Evolutionary conservation across 2,797 vertebrate genomes (phyloP), one percentile per base, ranked within the genome.

Genomic region (Otus scops): DNA sequence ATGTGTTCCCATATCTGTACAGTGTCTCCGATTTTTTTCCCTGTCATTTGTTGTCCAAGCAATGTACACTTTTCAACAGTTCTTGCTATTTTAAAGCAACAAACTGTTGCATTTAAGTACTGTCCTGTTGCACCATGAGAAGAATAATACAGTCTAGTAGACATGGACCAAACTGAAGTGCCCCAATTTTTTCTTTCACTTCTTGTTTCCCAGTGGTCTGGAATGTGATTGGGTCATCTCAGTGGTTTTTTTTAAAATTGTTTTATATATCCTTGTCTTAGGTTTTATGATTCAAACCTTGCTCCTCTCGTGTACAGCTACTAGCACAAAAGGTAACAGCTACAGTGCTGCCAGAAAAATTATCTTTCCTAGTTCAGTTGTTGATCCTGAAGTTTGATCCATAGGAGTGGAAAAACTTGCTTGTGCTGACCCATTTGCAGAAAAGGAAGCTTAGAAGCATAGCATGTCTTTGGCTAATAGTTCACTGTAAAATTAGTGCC

Each of bases 1-100:
- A 0, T 0, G 1, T 10, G 22, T 39, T 85, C 53, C 36, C 4
- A 2, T 36, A 70, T 16, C 32, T 30, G n/a, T 27, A 38, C 0
- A 0, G 4, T 20, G 19, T 23, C 28, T 86, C 27, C 0, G 1
- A 45, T 1, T 32, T 26, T 30, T 34, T 11, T 3, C 6, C 3
- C 10, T 11, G 11, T 34, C 10, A 47, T 50, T 34, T 20, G 0
- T 9, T 70, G 8, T 26, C 20, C 12, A 23, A 73, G 0, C 1
- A 32, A 23, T 3, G 7, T 23, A 5, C 4, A 16, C 32, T 85
- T 76, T 77, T 80, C 18, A 57, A 36, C 22, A 73, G 11, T 63
- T 74, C 36, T 91, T 61, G 30, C 16, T 53, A 22, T 41, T 82
- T 11, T n/a, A 60, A 71, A 38, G 9, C 57, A 53, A n/a, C 0